Base-by-base conservation (phyloP, 2,888 invertebrate species). In the Ypsolopha sequella region DNA sequence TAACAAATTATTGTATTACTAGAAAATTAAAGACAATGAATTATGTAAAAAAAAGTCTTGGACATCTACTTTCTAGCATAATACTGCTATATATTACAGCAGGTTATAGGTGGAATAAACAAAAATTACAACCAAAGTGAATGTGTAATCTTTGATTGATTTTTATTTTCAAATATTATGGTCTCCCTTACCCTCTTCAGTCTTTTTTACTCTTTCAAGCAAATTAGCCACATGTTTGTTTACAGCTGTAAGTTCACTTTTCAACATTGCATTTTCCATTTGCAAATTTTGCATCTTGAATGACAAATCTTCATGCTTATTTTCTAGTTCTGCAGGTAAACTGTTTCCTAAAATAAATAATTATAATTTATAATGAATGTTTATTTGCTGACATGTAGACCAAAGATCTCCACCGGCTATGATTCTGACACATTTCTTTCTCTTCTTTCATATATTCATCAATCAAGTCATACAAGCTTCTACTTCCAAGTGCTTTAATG, bases 251-350 rank as follows among this genome's bases (percentile, higher is more conserved):
- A 84, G 68, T 65, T 86, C 85, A 65, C 81, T 85, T 64, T 78
- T 84, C 55, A 85, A 61, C 80, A 85, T 80, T 3, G 75, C 72
- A 68, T 86, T 86, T 61, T 85, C 85, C 9, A 84, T 70, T 62
- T 80, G 80, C 53, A 82, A 67, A 60, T 80, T 79, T 65, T 84
- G 76, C 66, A 80, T 47, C 36, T 14, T 76, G 51, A 70, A 68
- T 33, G 67, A 61, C 53, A 69, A 62, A 24, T 64, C 66, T 39
- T 71, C 66, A 50, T 53, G 24, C 4, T 24, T 60, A 36, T 58
- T 41, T 57, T 77, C 73, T 39, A 77, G 56, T 48, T 81, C 78
- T 14, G 65, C 52, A 39, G 84, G 80, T 46, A 81, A 57, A 57
- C 81, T 82, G 52, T 57, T 61, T 55, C 81, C 84, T 84, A 43